These are phyloP conservation scores for Burhinus bistriatus DNA, from an alignment of 2,113 vertebrate species.

Conservation along the genomic window DNA sequence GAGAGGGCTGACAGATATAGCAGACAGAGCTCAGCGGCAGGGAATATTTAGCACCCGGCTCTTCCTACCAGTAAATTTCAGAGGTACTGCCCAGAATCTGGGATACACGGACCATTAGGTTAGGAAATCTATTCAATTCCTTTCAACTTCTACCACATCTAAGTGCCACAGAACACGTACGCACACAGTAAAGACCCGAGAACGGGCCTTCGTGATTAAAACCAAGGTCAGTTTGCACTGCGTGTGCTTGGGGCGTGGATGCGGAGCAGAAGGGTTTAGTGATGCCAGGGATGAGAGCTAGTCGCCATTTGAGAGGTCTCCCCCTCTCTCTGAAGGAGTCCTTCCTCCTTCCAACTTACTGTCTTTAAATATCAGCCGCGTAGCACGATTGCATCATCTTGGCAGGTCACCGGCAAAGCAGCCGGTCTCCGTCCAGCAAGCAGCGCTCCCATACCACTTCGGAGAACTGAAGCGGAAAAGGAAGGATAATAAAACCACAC, in stretches of 20 bases:
- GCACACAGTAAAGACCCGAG: not conserved
- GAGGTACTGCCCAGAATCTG: not conserved
- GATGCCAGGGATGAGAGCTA: not conserved
- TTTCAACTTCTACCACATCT: not conserved
- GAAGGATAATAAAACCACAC: not conserved
- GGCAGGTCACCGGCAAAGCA: not conserved
- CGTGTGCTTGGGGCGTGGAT: rapidly evolving
- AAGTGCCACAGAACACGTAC: not conserved
- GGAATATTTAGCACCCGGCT: not conserved
- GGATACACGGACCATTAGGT: not conserved
- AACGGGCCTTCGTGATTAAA: not conserved
- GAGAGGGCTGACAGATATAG: not conserved
- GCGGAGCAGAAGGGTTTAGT: not conserved
- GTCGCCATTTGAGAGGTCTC: rapidly evolving
- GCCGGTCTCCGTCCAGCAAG: not conserved
- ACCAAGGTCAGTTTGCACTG: not conserved
- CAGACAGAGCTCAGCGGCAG: not conserved
- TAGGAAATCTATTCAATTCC: not conserved
- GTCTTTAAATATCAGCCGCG: not conserved
- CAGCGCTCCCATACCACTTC: not conserved
- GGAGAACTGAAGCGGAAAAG: not conserved
- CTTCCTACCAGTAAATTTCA: not conserved
- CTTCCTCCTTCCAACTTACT: not conserved
- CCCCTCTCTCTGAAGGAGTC: not conserved
- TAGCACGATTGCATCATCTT: not conserved